Evolutionary conservation across 2,797 vertebrate species (phyloP).

Genomic region (Anomalospiza imberbis): DNA sequence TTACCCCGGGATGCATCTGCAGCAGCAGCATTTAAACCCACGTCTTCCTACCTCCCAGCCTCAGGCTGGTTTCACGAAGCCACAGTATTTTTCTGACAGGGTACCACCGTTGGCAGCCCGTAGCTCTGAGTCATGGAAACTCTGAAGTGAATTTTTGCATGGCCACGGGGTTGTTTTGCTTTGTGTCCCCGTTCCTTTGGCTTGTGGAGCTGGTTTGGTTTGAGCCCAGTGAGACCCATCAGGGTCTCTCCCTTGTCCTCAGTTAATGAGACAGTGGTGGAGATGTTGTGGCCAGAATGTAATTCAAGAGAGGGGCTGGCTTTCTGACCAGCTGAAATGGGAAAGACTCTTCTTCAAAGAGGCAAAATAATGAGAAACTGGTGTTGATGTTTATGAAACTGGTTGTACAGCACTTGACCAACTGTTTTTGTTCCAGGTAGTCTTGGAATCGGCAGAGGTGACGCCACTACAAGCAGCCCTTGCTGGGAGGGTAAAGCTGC

Average conservation of each 20-base stretch:
- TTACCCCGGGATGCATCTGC: background rate
- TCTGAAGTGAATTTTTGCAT: background rate
- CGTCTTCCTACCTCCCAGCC: background rate
- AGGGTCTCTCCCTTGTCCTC: background rate
- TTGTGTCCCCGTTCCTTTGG: background rate
- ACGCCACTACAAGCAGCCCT: accelerated
- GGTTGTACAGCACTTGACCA: background rate
- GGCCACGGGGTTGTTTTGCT: background rate
- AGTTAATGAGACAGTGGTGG: background rate
- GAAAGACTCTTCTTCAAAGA: constrained; percentile 9
- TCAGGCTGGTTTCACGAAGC: background rate
- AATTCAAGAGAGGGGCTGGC: background rate
- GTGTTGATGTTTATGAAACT: background rate
- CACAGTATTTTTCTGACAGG: background rate
- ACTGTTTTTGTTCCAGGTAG: background rate
- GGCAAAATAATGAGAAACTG: background rate
- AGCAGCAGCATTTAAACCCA: background rate
- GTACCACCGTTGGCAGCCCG: accelerated
- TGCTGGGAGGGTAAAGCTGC: background rate
- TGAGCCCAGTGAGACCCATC: background rate
- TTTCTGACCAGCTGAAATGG: background rate
- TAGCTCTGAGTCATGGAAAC: background rate
- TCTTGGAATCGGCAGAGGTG: background rate
- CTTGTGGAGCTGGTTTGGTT: background rate
- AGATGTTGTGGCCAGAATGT: background rate